phyloP scores from a whole-genome alignment of 2,888 invertebrate species.

The Seira ritae region DNA sequence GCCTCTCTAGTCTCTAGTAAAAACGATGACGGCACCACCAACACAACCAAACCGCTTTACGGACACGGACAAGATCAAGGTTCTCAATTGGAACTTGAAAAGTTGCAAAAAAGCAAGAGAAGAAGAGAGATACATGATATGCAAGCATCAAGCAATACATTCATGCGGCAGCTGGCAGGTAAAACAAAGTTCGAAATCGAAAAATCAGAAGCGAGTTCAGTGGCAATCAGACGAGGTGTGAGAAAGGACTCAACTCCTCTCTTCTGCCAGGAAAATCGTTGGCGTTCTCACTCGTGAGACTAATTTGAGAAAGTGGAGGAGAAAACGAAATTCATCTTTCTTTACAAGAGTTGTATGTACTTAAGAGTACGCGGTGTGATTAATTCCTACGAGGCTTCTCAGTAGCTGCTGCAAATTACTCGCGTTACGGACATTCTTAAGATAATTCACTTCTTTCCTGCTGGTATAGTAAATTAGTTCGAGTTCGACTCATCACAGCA shows the following conservation, averaged over 20 bases:
- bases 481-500: neutral
- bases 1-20: neutral
- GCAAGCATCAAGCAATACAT: neutral
- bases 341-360: too few species aligned
- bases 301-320: neutral
- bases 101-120: neutral
- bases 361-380: too few species aligned
- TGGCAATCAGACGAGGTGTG: conserved; percentile 5
- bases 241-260: neutral
- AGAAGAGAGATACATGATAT: neutral
- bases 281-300: neutral
- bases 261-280: neutral
- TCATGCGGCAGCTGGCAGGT: neutral
- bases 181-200: neutral
- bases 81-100: conserved; percentile 7
- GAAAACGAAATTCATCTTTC: neutral
- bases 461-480: neutral
- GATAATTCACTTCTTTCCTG: conserved; percentile 11
- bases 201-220: conserved; percentile 1
- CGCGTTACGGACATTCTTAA: neutral
- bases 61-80: neutral
- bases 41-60: neutral
- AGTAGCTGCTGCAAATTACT: neutral
- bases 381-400: neutral
- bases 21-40: conserved; percentile 3